These are phyloP conservation scores for Rhabdornis inornatus DNA, from an alignment of 2,113 vertebrate genomes.

Conservation along the genomic window DNA sequence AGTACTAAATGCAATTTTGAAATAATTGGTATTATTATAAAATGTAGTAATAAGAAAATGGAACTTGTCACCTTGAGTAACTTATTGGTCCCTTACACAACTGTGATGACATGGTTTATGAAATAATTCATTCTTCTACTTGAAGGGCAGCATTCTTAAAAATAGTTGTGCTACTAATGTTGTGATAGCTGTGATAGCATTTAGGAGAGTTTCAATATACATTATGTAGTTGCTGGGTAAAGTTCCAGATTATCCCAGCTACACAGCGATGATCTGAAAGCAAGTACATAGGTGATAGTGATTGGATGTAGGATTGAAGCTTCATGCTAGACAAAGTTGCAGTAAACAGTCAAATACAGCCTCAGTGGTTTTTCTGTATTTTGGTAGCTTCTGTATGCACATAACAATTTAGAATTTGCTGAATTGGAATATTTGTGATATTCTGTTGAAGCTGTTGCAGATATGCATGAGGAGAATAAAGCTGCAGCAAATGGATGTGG, in stretches of 20 bases:
- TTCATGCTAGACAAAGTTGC: background rate
- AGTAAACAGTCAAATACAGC: background rate
- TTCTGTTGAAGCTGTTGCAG: slow-evolving; percentile 61
- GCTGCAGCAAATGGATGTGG: slow-evolving; percentile 50
- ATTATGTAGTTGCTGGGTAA: background rate
- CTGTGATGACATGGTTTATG: background rate
- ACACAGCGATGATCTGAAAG: background rate
- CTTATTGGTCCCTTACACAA: background rate
- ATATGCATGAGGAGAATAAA: slow-evolving; percentile 68
- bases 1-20: background rate
- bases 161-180: background rate
- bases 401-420: background rate
- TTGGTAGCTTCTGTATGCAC: background rate
- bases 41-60: background rate
- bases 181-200: background rate
- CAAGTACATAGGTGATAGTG: background rate
- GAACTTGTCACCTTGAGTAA: background rate
- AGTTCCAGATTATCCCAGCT: background rate
- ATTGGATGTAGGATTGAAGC: background rate
- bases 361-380: background rate
- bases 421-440: background rate
- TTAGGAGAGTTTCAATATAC: background rate
- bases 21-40: background rate
- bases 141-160: background rate
- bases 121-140: background rate